Conservation (phyloP, 1,140 invertebrate species). For the Eriosoma lanigerum region DNA sequence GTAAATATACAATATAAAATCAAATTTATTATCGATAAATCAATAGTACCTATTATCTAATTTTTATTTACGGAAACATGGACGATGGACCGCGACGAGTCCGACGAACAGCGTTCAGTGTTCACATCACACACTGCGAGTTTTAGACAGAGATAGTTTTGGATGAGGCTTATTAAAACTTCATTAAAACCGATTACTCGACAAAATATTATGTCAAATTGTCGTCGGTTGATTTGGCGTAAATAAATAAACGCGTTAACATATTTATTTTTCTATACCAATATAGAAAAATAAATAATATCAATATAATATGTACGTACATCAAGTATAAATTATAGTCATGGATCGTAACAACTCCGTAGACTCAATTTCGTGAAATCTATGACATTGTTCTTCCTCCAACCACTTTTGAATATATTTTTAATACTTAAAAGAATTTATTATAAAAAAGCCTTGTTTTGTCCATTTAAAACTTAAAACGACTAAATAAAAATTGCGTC, state of each 20-base stretch:
- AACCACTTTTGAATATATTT: too few relatives aligned
- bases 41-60: too few relatives aligned
- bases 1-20: too few relatives aligned
- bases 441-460: too few relatives aligned
- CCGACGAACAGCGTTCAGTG: background rate
- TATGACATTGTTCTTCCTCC: too few relatives aligned
- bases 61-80: background rate
- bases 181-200: conserved; percentile 26
- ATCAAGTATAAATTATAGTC: background rate
- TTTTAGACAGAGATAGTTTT: background rate
- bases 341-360: background rate
- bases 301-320: background rate
- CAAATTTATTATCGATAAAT: too few relatives aligned
- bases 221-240: background rate
- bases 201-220: background rate
- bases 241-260: too few relatives aligned
- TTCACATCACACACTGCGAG: background rate
- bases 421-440: too few relatives aligned
- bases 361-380: background rate
- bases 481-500: too few relatives aligned
- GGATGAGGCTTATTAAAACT: background rate
- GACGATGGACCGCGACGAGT: background rate
- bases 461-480: too few relatives aligned
- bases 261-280: too few relatives aligned
- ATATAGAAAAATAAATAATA: too few relatives aligned